These are phyloP conservation scores for Xenopus laevis DNA, from an alignment of 2,113 vertebrate genomes.

Conservation along the genomic window DNA sequence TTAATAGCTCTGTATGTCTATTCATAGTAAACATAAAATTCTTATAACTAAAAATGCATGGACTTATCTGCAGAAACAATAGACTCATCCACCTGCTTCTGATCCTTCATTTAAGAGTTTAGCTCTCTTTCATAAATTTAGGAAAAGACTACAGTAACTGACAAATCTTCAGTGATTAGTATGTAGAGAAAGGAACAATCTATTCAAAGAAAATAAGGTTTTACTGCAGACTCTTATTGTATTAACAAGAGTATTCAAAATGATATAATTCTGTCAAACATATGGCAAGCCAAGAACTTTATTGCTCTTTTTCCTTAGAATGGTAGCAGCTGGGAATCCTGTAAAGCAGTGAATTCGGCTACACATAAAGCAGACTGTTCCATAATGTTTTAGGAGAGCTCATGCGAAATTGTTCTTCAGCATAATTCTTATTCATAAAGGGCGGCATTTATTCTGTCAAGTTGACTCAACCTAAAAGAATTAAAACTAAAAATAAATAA, in stretches of 20 bases:
- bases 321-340: constrained; percentile 30
- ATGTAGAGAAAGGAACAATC: constrained; percentile 15
- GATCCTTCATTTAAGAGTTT: no score
- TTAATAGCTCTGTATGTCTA: no score
- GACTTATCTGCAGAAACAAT: no score
- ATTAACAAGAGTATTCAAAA: constrained; percentile 43
- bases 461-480: neutral
- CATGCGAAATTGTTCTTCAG: neutral
- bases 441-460: neutral
- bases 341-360: constrained; percentile 25
- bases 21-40: no score
- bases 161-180: neutral
- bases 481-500: no score
- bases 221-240: constrained; percentile 39
- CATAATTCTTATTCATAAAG: neutral
- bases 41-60: no score
- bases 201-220: constrained; percentile 30
- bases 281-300: constrained; percentile 34
- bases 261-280: constrained; percentile 35
- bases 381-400: constrained; percentile 14
- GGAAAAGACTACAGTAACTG: no score
- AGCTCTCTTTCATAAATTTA: no score
- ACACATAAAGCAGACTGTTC: neutral
- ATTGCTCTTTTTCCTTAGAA: constrained; percentile 31
- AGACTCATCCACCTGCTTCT: no score